Conservation (phyloP, 2,113 vertebrate genomes). For the Neodontobutis hainanensis region DNA sequence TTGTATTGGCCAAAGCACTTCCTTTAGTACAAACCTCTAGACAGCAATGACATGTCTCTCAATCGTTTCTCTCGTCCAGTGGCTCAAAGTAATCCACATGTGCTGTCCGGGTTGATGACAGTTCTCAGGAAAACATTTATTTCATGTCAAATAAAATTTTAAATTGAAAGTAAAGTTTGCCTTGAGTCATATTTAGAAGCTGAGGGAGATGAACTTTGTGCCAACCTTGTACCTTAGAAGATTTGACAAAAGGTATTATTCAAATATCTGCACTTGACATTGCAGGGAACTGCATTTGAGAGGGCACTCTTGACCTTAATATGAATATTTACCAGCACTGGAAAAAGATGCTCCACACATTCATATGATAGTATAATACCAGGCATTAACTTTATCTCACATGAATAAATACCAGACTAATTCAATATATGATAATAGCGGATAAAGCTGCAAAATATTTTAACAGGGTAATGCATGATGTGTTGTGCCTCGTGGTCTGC, state of each 20-base stretch:
- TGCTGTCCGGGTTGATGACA: too few species aligned
- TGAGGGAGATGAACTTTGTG: slow-evolving; percentile 16
- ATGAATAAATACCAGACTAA: neutral
- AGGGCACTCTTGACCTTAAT: slow-evolving; percentile 8
- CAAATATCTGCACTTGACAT: slow-evolving; percentile 31
- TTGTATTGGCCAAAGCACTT: neutral
- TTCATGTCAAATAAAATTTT: neutral
- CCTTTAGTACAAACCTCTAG: too few species aligned
- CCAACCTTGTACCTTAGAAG: neutral
- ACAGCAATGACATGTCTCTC: too few species aligned
- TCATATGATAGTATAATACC: neutral
- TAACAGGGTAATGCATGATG: slow-evolving; percentile 8
- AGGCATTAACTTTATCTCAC: slow-evolving; percentile 1
- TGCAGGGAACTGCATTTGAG: slow-evolving; percentile 26
- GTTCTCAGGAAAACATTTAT: slow-evolving; percentile 5
- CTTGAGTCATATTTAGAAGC: slow-evolving; percentile 11
- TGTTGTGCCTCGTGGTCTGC: neutral
- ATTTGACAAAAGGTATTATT: slow-evolving; percentile 39
- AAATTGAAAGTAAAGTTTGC: too few species aligned
- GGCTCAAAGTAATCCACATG: too few species aligned
- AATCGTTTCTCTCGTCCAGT: too few species aligned
- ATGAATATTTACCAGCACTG: neutral
- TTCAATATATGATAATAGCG: too few species aligned
- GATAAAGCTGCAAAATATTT: too few species aligned
- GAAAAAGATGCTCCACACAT: neutral